Conservation (phyloP, 1,140 invertebrate species). For the Apis cerana region DNA sequence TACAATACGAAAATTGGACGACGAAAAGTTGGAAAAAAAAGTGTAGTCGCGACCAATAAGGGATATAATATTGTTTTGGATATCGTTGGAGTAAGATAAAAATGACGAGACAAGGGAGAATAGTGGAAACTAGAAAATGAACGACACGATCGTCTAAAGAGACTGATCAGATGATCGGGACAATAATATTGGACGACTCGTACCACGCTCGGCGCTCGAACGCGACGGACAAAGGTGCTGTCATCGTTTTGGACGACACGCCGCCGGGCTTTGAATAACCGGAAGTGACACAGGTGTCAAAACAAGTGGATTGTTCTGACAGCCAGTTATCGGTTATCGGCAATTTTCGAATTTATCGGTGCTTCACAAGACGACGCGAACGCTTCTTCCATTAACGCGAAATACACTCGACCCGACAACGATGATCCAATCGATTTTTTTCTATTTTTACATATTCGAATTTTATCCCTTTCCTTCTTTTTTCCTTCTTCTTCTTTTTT, state of each 20-base stretch:
- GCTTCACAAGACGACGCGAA: constrained; percentile 61
- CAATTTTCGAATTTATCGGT: constrained; percentile 72
- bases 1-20: neutral
- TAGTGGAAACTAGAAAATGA: neutral
- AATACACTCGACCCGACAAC: constrained; percentile 7
- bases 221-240: constrained; percentile 72
- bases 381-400: constrained; percentile 49
- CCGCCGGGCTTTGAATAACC: constrained; percentile 71
- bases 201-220: constrained; percentile 60
- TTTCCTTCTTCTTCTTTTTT: neutral
- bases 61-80: neutral
- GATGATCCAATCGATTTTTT: neutral
- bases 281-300: constrained; percentile 67
- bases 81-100: neutral
- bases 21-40: neutral
- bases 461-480: too few species aligned
- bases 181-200: constrained; percentile 68
- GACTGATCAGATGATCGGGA: constrained; percentile 58
- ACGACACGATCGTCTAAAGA: constrained; percentile 26
- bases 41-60: too few species aligned
- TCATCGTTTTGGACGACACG: constrained; percentile 73
- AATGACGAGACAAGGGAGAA: neutral
- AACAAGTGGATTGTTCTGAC: constrained; percentile 74
- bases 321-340: constrained; percentile 74
- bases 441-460: neutral